Base-by-base conservation (phyloP, 2,888 invertebrate species). In the Nomada ruficornis region DNA sequence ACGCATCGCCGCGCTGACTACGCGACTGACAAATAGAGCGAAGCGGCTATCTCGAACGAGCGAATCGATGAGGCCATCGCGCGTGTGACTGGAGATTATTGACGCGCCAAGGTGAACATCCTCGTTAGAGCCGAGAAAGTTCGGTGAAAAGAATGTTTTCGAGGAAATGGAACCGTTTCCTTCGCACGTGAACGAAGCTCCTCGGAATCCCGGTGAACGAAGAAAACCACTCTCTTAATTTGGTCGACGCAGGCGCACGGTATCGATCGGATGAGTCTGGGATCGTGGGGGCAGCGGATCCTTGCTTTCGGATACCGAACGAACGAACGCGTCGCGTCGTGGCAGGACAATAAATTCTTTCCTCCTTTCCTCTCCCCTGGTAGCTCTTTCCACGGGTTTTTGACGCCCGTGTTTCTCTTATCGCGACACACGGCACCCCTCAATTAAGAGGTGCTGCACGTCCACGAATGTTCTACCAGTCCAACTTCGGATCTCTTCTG, bases 341-440 rank as follows among this genome's bases (percentile, higher is more conserved):
- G 79, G 72, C 85, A 81, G 73, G 77, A 70, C 84, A 75, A 88
- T 88, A 88, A 88, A 88, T 88, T 88, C 85, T 82, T 78, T 73
- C 83, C 86, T 81, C 80, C 83, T 82, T 80, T 74, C 76, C 73
- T 79, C 78, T 80, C 81, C 75, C 77, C 60, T 85, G 88, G 88
- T 87, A 89, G 88, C 86, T 82, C 86, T 88, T 86, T 90, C 85
- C 76, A 83, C 73, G 83, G 88, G 87, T 87, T 88, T 88, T 91
- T 90, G 90, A 90, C 90, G 90, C 91, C 88, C 90, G 88, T 90
- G 91, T 91, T 89, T 83, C 84, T 79, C 87, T 91, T 91, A 89
- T 91, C 90, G 88, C 84, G 86, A 91, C 91, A 91, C 89, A 89
- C 87, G 85, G 89, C 89, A 91, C 86, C 91, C 91, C 92, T 91